phyloP scores from a whole-genome alignment of 1,140 invertebrate genomes.

The Pogonognathellus flavescens region DNA sequence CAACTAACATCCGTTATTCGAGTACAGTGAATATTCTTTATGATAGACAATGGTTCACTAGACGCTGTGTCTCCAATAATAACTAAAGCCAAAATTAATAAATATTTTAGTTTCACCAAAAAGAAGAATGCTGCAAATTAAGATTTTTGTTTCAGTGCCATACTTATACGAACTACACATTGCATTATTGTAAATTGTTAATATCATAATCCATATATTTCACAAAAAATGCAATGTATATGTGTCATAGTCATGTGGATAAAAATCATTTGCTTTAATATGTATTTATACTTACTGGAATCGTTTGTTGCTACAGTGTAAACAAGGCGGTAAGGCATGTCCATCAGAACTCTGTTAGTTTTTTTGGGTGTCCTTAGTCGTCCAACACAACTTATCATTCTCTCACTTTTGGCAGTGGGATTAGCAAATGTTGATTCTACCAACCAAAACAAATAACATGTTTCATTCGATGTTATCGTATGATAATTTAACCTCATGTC shows the following conservation, averaged over 20 bases:
- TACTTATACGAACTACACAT: too few species aligned
- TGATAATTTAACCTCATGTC: neutral
- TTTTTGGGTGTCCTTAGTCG: slow-evolving; percentile 47
- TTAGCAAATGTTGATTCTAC: slow-evolving; percentile 54
- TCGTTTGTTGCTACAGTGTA: slow-evolving; percentile 91
- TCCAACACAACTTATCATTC: slow-evolving; percentile 60
- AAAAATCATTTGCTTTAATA: slow-evolving; percentile 74
- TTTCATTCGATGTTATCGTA: too few species aligned
- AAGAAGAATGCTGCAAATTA: neutral
- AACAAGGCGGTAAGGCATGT: slow-evolving; percentile 86
- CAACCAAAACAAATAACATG: slow-evolving; percentile 29
- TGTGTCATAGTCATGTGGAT: too few species aligned
- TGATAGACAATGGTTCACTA: slow-evolving; percentile 82
- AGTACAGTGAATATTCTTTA: slow-evolving; percentile 95
- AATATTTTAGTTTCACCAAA: neutral
- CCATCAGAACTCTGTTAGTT: slow-evolving; percentile 26
- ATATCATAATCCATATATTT: too few species aligned
- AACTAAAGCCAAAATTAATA: slow-evolving; percentile 47
- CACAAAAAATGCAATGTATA: too few species aligned
- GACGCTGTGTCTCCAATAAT: slow-evolving; percentile 86
- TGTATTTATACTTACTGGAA: slow-evolving; percentile 76
- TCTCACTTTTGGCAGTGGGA: slow-evolving; percentile 59
- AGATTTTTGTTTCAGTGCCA: too few species aligned
- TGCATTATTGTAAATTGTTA: too few species aligned
- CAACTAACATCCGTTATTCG: slow-evolving; percentile 91